Evolutionary conservation across 2,113 vertebrate species (phyloP).

Genomic region (Oncorhynchus tshawytscha): DNA sequence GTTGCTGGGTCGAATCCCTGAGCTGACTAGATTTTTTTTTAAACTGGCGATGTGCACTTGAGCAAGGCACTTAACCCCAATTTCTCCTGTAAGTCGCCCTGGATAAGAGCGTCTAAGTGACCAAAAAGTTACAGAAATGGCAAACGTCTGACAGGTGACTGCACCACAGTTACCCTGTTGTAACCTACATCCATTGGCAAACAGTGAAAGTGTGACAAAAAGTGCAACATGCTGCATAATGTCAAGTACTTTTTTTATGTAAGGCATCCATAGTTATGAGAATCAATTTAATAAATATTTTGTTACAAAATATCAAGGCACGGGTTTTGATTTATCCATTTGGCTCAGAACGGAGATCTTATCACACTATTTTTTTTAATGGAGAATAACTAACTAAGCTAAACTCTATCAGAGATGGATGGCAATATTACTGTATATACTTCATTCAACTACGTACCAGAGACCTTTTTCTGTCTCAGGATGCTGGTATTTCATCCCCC

Average conservation of each 20-base stretch:
- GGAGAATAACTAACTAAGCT: not conserved
- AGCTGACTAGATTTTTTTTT: no score
- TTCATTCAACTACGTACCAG: not conserved
- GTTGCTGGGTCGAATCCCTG: no score
- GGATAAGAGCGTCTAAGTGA: not conserved
- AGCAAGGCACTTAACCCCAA: no score
- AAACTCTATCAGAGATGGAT: not conserved
- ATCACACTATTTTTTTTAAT: not conserved
- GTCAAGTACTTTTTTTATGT: not conserved
- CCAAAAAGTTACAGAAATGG: not conserved
- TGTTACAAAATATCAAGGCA: not conserved
- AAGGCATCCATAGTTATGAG: not conserved
- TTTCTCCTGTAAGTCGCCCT: no score
- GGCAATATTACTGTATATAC: not conserved
- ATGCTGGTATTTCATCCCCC: not conserved
- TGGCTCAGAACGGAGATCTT: not conserved
- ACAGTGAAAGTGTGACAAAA: not conserved
- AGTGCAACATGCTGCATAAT: conserved; percentile 5
- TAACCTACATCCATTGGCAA: not conserved
- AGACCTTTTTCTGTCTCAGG: not conserved
- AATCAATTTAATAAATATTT: not conserved
- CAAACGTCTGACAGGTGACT: no score
- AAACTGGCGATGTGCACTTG: no score
- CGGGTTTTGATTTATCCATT: not conserved
- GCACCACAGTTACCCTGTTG: not conserved